Conservation (phyloP, 2,113 vertebrate genomes). For the Heptranchias perlo region DNA sequence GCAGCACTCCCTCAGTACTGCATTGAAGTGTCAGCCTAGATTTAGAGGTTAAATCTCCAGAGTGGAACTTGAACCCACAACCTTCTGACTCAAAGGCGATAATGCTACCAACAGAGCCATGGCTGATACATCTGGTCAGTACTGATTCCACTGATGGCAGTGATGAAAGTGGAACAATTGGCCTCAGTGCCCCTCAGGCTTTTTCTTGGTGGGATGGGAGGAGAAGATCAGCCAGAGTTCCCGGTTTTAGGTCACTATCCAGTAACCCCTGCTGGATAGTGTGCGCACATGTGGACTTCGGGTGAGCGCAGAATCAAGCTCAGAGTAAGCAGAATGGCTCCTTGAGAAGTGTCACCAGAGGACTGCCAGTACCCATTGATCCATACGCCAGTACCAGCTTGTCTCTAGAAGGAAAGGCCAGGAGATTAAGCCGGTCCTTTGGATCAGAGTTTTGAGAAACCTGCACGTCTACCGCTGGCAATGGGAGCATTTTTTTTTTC, state of each 20-base stretch:
- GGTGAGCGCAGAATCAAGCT: neutral
- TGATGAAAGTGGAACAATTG: neutral
- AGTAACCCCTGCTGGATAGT: neutral
- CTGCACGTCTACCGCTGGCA: neutral
- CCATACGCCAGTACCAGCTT: too few species aligned
- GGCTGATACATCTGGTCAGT: too few species aligned
- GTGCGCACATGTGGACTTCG: neutral
- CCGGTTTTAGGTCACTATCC: neutral
- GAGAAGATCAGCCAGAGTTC: neutral
- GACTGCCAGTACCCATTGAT: neutral
- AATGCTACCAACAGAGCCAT: too few species aligned
- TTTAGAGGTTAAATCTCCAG: too few species aligned
- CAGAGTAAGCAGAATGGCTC: neutral
- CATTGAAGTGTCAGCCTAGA: too few species aligned
- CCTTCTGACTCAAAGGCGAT: too few species aligned
- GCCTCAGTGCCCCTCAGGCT: neutral
- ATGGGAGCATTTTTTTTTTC: neutral
- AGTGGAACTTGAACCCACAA: too few species aligned
- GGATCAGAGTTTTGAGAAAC: neutral
- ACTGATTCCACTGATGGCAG: too few species aligned
- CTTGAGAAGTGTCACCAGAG: neutral
- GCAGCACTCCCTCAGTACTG: too few species aligned
- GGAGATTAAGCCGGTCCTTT: neutral
- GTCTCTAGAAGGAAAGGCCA: neutral
- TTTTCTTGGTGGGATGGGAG: neutral